Conservation (phyloP, 2,797 vertebrate genomes). For the Labeo calbasu region DNA sequence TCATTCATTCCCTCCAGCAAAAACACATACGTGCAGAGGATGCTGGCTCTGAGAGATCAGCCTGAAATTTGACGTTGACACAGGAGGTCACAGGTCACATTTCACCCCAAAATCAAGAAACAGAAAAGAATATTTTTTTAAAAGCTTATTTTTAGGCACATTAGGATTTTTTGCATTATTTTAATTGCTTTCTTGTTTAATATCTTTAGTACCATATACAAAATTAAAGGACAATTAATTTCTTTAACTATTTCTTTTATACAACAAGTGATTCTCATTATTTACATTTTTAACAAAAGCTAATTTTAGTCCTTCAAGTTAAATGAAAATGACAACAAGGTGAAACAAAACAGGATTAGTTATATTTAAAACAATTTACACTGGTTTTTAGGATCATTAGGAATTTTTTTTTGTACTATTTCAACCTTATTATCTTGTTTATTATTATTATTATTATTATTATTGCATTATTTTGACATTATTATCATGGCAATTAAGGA, state of each 20-base stretch:
- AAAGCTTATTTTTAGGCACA: too few species aligned
- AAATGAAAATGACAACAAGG: background rate
- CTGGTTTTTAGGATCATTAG: background rate
- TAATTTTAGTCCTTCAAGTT: too few species aligned
- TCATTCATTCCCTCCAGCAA: conserved; percentile 11
- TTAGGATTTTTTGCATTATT: too few species aligned
- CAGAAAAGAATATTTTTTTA: background rate
- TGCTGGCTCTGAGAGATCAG: too few species aligned
- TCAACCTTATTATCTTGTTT: background rate
- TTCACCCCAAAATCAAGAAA: background rate
- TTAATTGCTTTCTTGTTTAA: too few species aligned
- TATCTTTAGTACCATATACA: too few species aligned
- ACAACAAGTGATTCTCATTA: too few species aligned
- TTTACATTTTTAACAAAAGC: background rate
- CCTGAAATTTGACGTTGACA: too few species aligned
- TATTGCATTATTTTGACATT: background rate
- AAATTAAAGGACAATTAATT: too few species aligned
- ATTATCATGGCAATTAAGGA: background rate
- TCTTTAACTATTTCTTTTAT: too few species aligned
- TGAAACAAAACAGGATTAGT: background rate
- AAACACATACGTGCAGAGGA: background rate
- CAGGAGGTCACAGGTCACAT: background rate
- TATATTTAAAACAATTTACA: background rate
- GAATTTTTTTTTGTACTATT: background rate
- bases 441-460: background rate